Evolutionary conservation across 2,797 vertebrate species (phyloP), one percentile per base, ranked within the genome.

Genomic region (Tamandua tetradactyla): DNA sequence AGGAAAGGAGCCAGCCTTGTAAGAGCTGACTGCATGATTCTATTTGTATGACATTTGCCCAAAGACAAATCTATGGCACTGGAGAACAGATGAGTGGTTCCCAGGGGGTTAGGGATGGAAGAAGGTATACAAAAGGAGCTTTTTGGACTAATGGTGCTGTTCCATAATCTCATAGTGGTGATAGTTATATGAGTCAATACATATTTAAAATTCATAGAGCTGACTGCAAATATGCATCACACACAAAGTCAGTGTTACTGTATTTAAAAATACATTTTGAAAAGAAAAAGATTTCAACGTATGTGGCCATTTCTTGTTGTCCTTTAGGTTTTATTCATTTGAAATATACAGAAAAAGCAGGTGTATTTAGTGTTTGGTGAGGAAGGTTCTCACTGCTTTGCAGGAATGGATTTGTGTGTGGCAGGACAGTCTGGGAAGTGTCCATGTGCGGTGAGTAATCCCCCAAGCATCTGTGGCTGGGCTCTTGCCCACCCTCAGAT

Each of bases 401-500:
- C 4, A 49, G 66, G 55, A 74, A 68, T 49, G 74, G 49, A 17
- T 18, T 55, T 30, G 2, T 79, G 25, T 49, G 18, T 42, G 35
- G 64, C 40, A 32, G 23, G n/a, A n/a, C 72, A 6, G 2, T 7
- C 20, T 49, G 37, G 44, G 44, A 57, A 15, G 47, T 86, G 52
- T 32, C 15, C 2, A 42, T 44, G 44, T 64, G 66, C 15, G 27
- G 15, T 20, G n/a, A 5, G 0, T 37, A 22, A 62, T 13, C 0
- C 20, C 69, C 87, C 64, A 5, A 32, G 42, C 49, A n/a, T 11
- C 30, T 25, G 0, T 8, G 2, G 5, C 3, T 8, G 2, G 35
- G 14, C 84, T 75, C 68, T 5, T 4, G 69, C 44, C 37, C 37
- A n/a, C 10, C 35, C 76, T 27, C 35, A 69, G n/a, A n/a, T n/a